Conservation (phyloP, 2,113 vertebrate genomes). For the Ophthalmolycus amberensis region DNA sequence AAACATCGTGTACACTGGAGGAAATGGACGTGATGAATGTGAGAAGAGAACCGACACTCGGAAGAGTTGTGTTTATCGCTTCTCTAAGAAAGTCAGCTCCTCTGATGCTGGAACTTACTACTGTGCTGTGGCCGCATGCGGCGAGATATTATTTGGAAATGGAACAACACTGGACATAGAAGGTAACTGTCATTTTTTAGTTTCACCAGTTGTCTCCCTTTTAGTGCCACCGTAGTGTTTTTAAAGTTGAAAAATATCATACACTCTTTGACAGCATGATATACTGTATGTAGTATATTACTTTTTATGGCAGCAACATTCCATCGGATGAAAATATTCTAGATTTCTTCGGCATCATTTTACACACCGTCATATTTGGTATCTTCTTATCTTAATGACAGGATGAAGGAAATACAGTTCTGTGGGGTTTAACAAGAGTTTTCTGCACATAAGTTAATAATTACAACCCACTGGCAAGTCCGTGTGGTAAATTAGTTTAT, state of each 20-base stretch:
- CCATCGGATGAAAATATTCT: background rate
- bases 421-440: background rate
- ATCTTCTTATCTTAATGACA: background rate
- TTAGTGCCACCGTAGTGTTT: background rate
- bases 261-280: background rate
- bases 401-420: background rate
- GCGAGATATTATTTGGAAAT: conserved; percentile 59
- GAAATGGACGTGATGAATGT: conserved; percentile 14
- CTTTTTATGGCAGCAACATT: background rate
- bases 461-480: background rate
- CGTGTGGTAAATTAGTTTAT: background rate
- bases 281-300: no score
- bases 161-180: conserved; percentile 52
- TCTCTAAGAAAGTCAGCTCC: conserved; percentile 43
- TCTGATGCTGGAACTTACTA: conserved; percentile 66
- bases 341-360: background rate
- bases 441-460: background rate
- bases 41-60: background rate
- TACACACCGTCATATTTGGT: no score
- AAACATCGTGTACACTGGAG: conserved; percentile 29
- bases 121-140: conserved; percentile 61
- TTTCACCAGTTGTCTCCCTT: background rate
- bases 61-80: conserved; percentile 39
- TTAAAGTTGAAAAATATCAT: background rate
- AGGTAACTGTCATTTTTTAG: conserved; percentile 25